Conservation (phyloP, 2,888 invertebrate genomes). For the Hipparchia semele region DNA sequence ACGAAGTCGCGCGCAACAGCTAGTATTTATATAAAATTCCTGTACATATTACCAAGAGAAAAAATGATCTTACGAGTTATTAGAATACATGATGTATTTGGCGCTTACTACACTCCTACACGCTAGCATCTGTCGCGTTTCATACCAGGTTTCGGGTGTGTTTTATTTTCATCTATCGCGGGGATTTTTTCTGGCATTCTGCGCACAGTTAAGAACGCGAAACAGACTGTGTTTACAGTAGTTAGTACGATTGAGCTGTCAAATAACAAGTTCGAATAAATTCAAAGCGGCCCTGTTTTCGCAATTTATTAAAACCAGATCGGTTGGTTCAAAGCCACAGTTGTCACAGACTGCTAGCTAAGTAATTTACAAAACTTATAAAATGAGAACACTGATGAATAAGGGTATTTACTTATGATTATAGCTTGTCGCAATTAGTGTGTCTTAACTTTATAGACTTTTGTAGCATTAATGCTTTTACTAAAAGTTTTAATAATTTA, state of each 20-base stretch:
- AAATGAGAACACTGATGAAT: constrained; percentile 19
- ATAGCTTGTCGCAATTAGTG: constrained; percentile 16
- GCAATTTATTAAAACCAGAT: constrained; percentile 14
- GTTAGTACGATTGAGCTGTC: not conserved
- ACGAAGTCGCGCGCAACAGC: too few species aligned
- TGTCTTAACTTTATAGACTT: constrained; percentile 5
- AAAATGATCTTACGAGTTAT: too few species aligned
- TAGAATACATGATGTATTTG: too few species aligned
- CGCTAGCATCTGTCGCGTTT: too few species aligned
- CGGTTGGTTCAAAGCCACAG: not conserved
- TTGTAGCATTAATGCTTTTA: not conserved
- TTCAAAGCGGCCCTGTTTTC: not conserved
- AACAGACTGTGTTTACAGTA: not conserved
- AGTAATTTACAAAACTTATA: constrained; percentile 12
- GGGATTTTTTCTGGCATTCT: too few species aligned
- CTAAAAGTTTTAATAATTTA: constrained; percentile 7
- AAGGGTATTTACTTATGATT: constrained; percentile 20
- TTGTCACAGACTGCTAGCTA: not conserved
- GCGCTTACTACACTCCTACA: too few species aligned
- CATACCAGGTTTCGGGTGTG: too few species aligned
- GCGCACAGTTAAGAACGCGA: too few species aligned
- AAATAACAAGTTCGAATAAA: not conserved
- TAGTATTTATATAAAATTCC: too few species aligned
- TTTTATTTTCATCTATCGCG: too few species aligned
- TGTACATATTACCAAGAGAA: too few species aligned